Evolutionary conservation across 2,888 invertebrate genomes (phyloP).

Genomic region (Serripes groenlandicus): DNA sequence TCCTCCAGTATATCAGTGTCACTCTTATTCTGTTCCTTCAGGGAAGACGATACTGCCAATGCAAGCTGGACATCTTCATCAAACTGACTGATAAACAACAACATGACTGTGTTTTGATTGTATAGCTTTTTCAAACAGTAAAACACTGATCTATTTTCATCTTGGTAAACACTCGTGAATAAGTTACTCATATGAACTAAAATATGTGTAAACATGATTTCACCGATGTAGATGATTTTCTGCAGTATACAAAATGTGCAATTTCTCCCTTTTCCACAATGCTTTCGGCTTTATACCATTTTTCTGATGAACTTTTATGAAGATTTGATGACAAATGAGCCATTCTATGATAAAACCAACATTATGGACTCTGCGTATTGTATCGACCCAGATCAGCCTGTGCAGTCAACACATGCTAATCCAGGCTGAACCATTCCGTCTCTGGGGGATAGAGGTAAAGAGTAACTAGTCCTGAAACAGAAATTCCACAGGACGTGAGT

Average conservation of each 20-base stretch:
- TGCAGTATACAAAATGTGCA: too few species aligned
- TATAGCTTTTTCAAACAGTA: neutral
- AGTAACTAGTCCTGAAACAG: too few species aligned
- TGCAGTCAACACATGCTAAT: neutral
- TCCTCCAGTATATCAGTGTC: slow-evolving; percentile 8
- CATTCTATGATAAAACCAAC: neutral
- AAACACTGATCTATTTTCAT: too few species aligned
- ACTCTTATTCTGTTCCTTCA: slow-evolving; percentile 60
- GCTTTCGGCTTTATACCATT: too few species aligned
- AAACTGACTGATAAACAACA: slow-evolving; percentile 45
- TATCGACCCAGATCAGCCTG: neutral
- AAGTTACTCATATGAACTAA: neutral
- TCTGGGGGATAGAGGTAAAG: too few species aligned
- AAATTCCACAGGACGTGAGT: too few species aligned
- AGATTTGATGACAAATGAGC: neutral
- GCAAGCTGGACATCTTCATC: slow-evolving; percentile 82
- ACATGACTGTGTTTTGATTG: too few species aligned
- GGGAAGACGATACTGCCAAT: slow-evolving; percentile 79
- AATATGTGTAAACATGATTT: neutral
- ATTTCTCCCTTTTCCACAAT: too few species aligned
- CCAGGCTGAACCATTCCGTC: neutral
- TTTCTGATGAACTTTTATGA: neutral
- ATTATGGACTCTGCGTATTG: neutral
- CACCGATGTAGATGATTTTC: too few species aligned
- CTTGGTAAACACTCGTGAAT: too few species aligned